Base-by-base conservation (phyloP, 2,797 vertebrate genomes). In the Acanthiza pusilla region DNA sequence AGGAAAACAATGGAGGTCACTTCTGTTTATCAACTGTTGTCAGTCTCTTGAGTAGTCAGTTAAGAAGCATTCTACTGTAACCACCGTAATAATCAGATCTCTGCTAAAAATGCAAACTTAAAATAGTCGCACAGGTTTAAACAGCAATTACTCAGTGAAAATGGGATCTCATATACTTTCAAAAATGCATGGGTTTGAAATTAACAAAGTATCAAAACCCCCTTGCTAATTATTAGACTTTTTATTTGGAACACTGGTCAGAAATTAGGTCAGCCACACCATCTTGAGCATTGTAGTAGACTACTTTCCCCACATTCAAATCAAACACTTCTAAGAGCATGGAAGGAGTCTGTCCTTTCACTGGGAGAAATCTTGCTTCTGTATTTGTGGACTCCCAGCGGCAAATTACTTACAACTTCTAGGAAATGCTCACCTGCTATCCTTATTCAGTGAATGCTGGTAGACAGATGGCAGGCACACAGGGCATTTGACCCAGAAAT, bases 51-150 rank as follows among this genome's bases (percentile, higher is more conserved):
- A 94, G 85, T 7, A 84, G 73, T n/a, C 58, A 84, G 55, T 88
- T 88, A 86, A 77, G n/a, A 65, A 83, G 21, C 13, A 80, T 58
- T 90, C 76, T 53, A 73, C 62, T 79, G 60, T 79, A 89, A 97
- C 86, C 88, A 83, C 61, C 42, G 11, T 5, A 91, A 75, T 66
- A 93, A 94, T 81, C 50, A 89, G 34, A 78, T 63, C 60, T 78
- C 79, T 73, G 34, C 32, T 73, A 92, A 45, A 84, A 94, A 94
- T 25, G 48, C 7, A 27, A 89, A 88, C 30, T 75, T 88, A 72
- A 83, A 93, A 93, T 63, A 83, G 32, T 50, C 88, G n/a, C 57
- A 45, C 7, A 78, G 36, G 40, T 84, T 82, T 74, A 89, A 72
- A 73, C 0, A 77, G 54, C 42, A 91, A 74, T 30, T 84, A 68